Conservation (phyloP, 1,140 invertebrate species). For the Atta cephalotes region DNA sequence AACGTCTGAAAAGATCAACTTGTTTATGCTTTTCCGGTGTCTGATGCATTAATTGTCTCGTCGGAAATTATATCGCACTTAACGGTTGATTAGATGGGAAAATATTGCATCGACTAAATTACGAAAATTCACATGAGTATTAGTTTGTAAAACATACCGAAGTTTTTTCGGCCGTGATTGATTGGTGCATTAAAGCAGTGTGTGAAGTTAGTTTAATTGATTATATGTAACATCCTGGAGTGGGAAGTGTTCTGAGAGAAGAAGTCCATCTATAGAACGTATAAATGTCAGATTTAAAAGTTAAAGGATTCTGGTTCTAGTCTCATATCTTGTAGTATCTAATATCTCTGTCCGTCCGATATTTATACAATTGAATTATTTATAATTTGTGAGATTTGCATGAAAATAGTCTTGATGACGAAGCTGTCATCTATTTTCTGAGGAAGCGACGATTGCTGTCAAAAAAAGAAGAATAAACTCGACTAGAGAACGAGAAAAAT, state of each 20-base stretch:
- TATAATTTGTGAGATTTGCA: constrained; percentile 1
- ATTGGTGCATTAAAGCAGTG: constrained; percentile 22
- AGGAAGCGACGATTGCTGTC: background rate
- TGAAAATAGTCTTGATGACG: background rate
- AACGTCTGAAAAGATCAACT: constrained; percentile 4
- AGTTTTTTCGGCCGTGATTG: constrained; percentile 13
- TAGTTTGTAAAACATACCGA: constrained; percentile 10
- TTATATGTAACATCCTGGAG: background rate
- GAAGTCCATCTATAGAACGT: background rate
- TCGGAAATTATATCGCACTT: background rate
- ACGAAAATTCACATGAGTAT: constrained; percentile 8
- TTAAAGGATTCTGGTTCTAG: constrained; percentile 30
- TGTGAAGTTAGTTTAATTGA: constrained; percentile 36
- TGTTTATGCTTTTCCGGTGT: background rate
- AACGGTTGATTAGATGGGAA: constrained; percentile 18
- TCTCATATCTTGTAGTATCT: background rate
- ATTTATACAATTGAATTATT: background rate
- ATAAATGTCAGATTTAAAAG: constrained; percentile 10
- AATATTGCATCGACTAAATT: constrained; percentile 35
- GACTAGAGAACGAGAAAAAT: background rate
- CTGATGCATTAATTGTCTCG: constrained; percentile 12
- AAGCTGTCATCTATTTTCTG: background rate
- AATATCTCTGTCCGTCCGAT: background rate
- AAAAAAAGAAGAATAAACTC: background rate
- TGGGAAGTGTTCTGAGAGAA: background rate